phyloP scores from a whole-genome alignment of 2,113 vertebrate species.

The Myotis davidii region DNA sequence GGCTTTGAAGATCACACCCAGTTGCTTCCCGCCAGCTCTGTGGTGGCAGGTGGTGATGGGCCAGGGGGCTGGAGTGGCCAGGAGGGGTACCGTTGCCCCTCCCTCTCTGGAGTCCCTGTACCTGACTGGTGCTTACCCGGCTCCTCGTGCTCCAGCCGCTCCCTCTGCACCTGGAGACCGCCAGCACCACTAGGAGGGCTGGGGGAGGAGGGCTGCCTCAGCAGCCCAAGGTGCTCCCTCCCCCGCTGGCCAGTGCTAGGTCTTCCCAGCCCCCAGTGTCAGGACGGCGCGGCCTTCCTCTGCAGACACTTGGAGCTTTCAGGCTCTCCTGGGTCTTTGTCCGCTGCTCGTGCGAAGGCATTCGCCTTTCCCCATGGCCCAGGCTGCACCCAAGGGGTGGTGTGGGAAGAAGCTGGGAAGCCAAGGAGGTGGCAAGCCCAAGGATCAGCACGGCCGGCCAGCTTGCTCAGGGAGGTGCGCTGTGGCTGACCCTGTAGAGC shows the following conservation, averaged over 20 bases:
- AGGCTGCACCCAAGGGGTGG: not conserved
- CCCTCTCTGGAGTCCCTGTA: not conserved
- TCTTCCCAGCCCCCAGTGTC: conserved; percentile 49
- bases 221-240: conserved; percentile 81
- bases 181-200: conserved; percentile 68
- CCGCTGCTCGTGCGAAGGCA: not conserved
- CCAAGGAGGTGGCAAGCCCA: not conserved
- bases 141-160: conserved; percentile 30
- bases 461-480: not conserved
- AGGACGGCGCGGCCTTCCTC: not conserved
- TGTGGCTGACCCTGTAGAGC: not conserved
- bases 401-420: not conserved
- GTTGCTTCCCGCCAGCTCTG: not conserved
- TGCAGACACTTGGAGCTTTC: not conserved
- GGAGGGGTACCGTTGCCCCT: not conserved
- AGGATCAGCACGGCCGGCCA: accelerated
- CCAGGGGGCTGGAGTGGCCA: not conserved
- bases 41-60: not conserved
- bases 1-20: not conserved
- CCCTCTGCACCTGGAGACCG: conserved; percentile 45
- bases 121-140: conserved; percentile 41
- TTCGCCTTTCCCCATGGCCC: not conserved
- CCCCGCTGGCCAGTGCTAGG: conserved; percentile 36
- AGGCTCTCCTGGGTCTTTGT: not conserved
- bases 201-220: conserved; percentile 71